phyloP scores from a whole-genome alignment of 1,140 invertebrate species.

The Tyrophagus putrescentiae region DNA sequence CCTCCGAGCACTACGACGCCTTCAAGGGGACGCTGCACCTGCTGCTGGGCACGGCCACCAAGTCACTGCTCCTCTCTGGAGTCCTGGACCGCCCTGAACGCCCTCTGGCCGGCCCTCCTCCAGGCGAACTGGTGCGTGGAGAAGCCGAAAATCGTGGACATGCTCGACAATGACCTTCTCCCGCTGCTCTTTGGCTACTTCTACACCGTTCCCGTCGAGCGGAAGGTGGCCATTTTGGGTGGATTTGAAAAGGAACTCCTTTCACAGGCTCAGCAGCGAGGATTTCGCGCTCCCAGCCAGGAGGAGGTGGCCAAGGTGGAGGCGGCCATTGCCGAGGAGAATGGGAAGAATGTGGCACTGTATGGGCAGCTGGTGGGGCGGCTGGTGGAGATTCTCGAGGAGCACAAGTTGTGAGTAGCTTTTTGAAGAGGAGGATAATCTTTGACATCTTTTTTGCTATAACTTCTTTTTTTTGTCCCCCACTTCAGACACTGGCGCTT shows the following conservation, averaged over 20 bases:
- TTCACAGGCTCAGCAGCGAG: too few species aligned
- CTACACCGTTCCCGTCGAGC: not conserved
- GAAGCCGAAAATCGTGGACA: constrained; percentile 1
- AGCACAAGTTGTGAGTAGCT: constrained; percentile 48
- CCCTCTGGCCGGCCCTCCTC: constrained; percentile 32
- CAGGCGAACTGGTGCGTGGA: not conserved
- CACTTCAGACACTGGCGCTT: constrained; percentile 58
- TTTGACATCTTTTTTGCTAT: constrained; percentile 26
- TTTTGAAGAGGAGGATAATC: not conserved
- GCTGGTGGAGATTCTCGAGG: constrained; percentile 46
- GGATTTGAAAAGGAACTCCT: too few species aligned
- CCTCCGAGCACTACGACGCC: constrained; percentile 47
- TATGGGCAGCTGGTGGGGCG: constrained; percentile 48
- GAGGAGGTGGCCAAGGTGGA: not conserved
- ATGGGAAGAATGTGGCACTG: constrained; percentile 37
- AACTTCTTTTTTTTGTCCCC: not conserved
- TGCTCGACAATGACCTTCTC: not conserved
- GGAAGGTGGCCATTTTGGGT: too few species aligned
- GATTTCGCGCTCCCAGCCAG: too few species aligned
- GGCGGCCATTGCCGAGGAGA: constrained; percentile 28
- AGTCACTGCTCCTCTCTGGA: constrained; percentile 56
- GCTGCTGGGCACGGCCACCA: constrained; percentile 47
- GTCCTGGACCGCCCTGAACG: constrained; percentile 53
- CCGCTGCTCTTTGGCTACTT: not conserved
- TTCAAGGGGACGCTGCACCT: constrained; percentile 67